Conservation (phyloP, 2,113 vertebrate species). For the Sitta europaea region DNA sequence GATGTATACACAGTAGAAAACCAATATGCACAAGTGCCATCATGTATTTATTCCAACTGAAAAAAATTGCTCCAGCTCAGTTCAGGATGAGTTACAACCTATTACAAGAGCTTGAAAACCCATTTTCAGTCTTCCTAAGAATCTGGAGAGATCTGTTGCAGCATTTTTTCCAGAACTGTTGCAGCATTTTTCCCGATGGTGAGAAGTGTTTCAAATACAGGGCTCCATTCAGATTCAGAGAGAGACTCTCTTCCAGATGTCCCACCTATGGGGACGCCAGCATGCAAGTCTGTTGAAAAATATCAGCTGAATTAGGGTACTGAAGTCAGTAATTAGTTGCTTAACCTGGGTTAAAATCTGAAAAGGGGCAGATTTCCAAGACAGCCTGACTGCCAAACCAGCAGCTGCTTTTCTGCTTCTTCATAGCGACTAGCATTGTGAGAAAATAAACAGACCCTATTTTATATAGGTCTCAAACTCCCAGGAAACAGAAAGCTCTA, state of each 20-base stretch:
- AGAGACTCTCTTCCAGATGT: not conserved
- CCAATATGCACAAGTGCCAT: not conserved
- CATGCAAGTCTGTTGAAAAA: not conserved
- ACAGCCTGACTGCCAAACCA: not conserved
- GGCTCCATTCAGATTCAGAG: not conserved
- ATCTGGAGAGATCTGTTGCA: not conserved
- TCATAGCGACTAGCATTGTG: not conserved
- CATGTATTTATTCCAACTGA: not conserved
- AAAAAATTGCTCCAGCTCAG: not conserved
- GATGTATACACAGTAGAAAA: not conserved
- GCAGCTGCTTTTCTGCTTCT: not conserved
- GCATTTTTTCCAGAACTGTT: not conserved
- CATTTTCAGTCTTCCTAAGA: not conserved
- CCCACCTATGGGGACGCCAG: not conserved
- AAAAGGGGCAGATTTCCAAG: not conserved
- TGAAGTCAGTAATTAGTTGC: not conserved
- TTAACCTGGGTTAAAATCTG: not conserved
- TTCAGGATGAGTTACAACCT: not conserved
- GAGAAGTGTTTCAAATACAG: not conserved
- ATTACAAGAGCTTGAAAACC: not conserved
- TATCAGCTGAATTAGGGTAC: not conserved
- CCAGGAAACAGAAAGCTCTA: not conserved
- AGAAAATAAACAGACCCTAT: not conserved
- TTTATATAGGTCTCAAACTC: not conserved
- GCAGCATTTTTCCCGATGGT: not conserved